Conservation (phyloP, 2,888 invertebrate genomes). For the Meta bourneti region DNA sequence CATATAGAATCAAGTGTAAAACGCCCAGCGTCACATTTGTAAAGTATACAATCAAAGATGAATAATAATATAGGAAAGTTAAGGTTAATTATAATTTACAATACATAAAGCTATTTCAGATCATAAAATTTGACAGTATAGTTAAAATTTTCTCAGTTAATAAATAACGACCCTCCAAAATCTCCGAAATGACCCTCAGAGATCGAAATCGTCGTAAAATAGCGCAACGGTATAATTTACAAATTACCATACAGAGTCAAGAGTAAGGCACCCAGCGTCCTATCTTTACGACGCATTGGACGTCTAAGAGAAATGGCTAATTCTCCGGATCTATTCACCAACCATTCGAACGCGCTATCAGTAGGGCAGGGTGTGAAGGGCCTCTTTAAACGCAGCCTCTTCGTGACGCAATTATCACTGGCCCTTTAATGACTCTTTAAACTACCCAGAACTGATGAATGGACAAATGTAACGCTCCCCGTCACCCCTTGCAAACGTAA, state of each 20-base stretch:
- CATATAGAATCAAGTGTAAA: no score
- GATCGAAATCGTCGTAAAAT: background rate
- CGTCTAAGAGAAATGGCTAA: background rate
- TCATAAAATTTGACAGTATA: background rate
- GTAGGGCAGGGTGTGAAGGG: background rate
- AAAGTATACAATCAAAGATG: no score
- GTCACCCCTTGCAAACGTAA: background rate
- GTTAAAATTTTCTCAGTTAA: background rate
- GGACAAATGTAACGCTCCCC: constrained; percentile 6
- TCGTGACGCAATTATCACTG: constrained; percentile 37
- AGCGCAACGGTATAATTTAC: background rate
- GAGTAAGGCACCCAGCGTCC: background rate
- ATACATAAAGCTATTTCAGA: background rate
- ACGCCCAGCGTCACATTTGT: no score
- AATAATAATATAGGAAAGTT: no score
- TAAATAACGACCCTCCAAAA: background rate
- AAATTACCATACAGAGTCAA: background rate
- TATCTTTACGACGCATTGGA: background rate
- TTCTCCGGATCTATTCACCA: background rate
- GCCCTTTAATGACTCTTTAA: constrained; percentile 36
- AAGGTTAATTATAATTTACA: no score
- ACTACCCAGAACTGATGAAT: constrained; percentile 46
- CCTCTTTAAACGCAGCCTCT: background rate
- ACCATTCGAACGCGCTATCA: background rate
- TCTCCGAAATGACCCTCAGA: background rate